phyloP scores from a whole-genome alignment of 2,113 vertebrate species.

The Balaenoptera acutorostrata region DNA sequence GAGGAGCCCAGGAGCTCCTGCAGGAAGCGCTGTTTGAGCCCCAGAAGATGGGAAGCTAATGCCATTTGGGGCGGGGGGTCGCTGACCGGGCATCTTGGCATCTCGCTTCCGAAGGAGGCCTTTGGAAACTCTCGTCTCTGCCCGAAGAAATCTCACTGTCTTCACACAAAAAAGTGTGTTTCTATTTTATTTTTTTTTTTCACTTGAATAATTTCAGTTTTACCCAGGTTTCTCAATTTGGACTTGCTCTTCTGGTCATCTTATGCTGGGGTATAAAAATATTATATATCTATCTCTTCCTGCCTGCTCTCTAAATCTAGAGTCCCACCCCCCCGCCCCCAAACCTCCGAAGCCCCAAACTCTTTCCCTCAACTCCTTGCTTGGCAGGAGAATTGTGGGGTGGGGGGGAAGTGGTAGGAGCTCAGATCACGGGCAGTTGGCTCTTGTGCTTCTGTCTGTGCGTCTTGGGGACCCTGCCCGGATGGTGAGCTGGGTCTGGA shows the following conservation, averaged over 20 bases:
- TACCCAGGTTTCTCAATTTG: neutral
- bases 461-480: accelerated
- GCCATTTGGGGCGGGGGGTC: accelerated
- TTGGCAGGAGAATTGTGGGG: accelerated
- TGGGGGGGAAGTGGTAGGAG: too few relatives aligned
- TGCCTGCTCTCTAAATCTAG: neutral
- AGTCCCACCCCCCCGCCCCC: accelerated
- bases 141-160: neutral
- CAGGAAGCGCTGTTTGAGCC: neutral
- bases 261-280: neutral
- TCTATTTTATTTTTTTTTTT: neutral
- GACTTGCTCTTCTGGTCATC: neutral
- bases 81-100: accelerated
- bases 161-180: neutral
- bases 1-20: neutral
- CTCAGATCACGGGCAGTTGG: accelerated
- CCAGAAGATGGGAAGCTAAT: neutral
- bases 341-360: neutral
- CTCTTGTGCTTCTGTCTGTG: accelerated
- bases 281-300: neutral
- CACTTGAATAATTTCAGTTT: neutral
- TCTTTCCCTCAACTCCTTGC: neutral
- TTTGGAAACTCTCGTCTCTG: neutral
- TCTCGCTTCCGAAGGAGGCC: neutral
- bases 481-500: accelerated